A percentile compares a stretch with the other conserved stretches of the same genome.
Conservation (phyloP, 2,888 invertebrate genomes). For the Rhyacophila evoluta region DNA sequence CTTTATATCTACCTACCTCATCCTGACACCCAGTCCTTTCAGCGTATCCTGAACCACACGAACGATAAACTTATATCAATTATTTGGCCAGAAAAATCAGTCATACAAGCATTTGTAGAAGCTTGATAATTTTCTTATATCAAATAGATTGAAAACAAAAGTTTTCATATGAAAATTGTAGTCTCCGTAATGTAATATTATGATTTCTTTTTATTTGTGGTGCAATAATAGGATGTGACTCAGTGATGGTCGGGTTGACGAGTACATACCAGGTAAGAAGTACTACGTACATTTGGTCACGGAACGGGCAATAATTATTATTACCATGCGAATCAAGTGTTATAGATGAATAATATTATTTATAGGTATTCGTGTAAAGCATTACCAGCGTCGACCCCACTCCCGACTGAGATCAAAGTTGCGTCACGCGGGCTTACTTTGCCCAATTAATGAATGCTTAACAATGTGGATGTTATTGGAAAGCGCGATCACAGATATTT, state of each 20-base stretch:
- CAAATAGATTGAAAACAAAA: too few relatives aligned
- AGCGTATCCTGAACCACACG: too few relatives aligned
- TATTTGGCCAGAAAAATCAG: too few relatives aligned
- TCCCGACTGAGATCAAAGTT: conserved; percentile 33
- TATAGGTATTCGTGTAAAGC: conserved; percentile 53
- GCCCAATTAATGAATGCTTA: conserved; percentile 35
- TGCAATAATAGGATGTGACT: neutral
- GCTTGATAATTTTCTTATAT: too few relatives aligned
- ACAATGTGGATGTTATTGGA: neutral
- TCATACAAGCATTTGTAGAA: too few relatives aligned
- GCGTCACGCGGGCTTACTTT: conserved; percentile 41
- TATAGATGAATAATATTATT: conserved; percentile 53
- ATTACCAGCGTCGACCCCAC: conserved; percentile 30
- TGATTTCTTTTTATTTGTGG: neutral
- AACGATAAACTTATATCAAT: too few relatives aligned
- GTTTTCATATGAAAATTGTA: too few relatives aligned
- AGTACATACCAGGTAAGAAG: conserved; percentile 12
- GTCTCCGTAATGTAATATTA: too few relatives aligned
- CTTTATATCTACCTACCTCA: too few relatives aligned
- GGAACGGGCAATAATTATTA: conserved; percentile 44
- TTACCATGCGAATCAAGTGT: conserved; percentile 48
- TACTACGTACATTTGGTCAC: conserved; percentile 39
- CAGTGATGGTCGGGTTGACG: conserved; percentile 2
- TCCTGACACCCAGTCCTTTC: too few relatives aligned
- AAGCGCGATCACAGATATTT: neutral